Conservation (phyloP, 2,113 vertebrate genomes). For the Cyanocitta stelleri region DNA sequence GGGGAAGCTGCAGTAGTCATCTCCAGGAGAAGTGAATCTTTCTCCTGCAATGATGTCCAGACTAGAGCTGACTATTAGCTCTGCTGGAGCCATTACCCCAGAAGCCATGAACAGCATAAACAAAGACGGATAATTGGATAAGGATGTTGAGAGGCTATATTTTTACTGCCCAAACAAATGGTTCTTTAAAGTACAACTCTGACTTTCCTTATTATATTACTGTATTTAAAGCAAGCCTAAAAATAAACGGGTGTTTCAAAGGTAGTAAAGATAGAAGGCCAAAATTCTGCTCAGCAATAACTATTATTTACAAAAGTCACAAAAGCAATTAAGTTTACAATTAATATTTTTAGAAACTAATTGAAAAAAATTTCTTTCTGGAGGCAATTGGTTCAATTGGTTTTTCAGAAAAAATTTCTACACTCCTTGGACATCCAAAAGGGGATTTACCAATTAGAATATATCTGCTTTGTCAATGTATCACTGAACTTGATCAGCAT, state of each 20-base stretch:
- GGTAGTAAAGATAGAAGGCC: background rate
- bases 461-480: background rate
- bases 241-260: background rate
- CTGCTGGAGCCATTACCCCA: background rate
- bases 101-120: background rate
- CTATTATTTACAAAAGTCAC: background rate
- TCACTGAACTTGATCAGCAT: background rate
- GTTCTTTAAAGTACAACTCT: slow-evolving; percentile 1
- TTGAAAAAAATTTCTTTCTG: background rate
- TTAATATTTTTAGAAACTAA: background rate
- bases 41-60: background rate
- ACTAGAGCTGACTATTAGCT: background rate
- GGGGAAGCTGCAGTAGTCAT: background rate
- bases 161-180: slow-evolving; percentile 4
- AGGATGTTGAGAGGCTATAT: background rate
- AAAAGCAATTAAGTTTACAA: background rate
- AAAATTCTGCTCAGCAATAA: background rate
- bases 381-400: background rate
- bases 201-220: background rate
- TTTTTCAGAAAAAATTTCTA: background rate
- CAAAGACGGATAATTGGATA: background rate
- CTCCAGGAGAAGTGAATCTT: background rate
- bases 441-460: background rate
- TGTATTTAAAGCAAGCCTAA: background rate
- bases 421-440: background rate